Evolutionary conservation across 2,888 invertebrate genomes (phyloP).

Genomic region (Iselma pallidipennis): DNA sequence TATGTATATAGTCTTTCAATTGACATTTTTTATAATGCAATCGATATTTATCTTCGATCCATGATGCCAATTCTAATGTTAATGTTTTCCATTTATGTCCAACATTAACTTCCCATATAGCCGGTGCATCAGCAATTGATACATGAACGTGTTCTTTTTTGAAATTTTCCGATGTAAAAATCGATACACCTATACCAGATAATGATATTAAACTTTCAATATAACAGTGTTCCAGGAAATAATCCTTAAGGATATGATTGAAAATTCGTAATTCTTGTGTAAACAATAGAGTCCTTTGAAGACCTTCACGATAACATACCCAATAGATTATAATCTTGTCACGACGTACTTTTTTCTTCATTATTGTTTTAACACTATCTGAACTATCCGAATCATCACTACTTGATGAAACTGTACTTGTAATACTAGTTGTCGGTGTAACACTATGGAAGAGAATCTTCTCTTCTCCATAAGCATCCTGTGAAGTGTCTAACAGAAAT

Average conservation of each 20-base stretch:
- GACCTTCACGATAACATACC: conserved; percentile 77
- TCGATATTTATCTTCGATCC: conserved; percentile 80
- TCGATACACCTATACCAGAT: conserved; percentile 67
- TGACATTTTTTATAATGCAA: conserved; percentile 72
- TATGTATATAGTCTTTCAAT: conserved; percentile 76
- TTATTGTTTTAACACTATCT: conserved; percentile 47
- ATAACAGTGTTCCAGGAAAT: conserved; percentile 70
- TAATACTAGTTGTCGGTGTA: conserved; percentile 56
- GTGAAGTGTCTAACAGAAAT: conserved; percentile 71
- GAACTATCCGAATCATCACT: conserved; percentile 62
- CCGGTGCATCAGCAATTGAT: conserved; percentile 69
- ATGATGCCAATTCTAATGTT: conserved; percentile 75
- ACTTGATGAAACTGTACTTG: conserved; percentile 57
- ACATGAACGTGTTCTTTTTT: conserved; percentile 71
- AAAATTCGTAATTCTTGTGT: conserved; percentile 77
- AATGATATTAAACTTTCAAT: conserved; percentile 71
- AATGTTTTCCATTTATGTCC: conserved; percentile 79
- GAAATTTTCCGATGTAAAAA: conserved; percentile 53
- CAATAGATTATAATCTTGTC: conserved; percentile 80
- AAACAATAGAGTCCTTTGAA: conserved; percentile 74
- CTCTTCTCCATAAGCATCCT: conserved; percentile 74
- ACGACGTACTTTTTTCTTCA: conserved; percentile 67
- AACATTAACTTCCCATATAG: conserved; percentile 81
- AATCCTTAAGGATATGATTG: conserved; percentile 61
- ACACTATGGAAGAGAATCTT: conserved; percentile 73